Percentiles rank a stretch among this genome's conserved stretches.
Conservation (phyloP, 2,888 invertebrate species). For the Alviniconcha strummeri region DNA sequence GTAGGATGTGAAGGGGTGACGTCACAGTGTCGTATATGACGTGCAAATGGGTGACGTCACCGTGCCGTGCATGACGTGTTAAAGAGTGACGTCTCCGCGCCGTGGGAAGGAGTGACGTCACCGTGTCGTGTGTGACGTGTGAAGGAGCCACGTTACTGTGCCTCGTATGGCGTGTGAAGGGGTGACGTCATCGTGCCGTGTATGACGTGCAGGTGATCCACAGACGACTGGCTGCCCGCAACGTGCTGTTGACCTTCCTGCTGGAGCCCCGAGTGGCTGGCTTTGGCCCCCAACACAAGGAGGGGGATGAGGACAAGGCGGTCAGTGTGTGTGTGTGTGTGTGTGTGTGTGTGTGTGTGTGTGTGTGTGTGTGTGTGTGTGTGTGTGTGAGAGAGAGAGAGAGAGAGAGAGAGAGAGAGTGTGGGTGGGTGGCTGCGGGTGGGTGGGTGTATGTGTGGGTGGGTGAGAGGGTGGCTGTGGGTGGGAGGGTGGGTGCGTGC, state of each 20-base stretch:
- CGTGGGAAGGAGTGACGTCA: too few relatives aligned
- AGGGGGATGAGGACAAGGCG: constrained; percentile 5
- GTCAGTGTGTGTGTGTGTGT: constrained; percentile 28
- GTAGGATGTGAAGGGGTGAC: too few relatives aligned
- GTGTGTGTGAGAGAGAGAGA: constrained; percentile 1
- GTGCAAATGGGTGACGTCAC: too few relatives aligned
- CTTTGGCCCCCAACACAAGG: constrained; percentile 49
- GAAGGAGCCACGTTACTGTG: too few relatives aligned
- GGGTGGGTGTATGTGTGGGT: neutral
- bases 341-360: neutral
- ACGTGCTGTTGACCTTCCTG: constrained; percentile 44
- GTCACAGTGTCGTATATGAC: too few relatives aligned
- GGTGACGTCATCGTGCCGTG: too few relatives aligned
- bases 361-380: too few relatives aligned
- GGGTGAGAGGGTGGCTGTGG: neutral
- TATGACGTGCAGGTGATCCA: constrained; percentile 44
- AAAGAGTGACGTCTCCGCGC: too few relatives aligned
- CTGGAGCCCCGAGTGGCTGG: constrained; percentile 48
- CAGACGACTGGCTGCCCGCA: constrained; percentile 52
- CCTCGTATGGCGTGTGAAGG: too few relatives aligned
- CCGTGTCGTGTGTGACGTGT: too few relatives aligned
- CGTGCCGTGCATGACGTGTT: too few relatives aligned
- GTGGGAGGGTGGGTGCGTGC: neutral
- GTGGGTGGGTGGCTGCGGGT: neutral
- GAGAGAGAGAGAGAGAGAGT: constrained; percentile 6